phyloP scores from a whole-genome alignment of 2,113 vertebrate genomes.

The Protobothrops mucrosquamatus region DNA sequence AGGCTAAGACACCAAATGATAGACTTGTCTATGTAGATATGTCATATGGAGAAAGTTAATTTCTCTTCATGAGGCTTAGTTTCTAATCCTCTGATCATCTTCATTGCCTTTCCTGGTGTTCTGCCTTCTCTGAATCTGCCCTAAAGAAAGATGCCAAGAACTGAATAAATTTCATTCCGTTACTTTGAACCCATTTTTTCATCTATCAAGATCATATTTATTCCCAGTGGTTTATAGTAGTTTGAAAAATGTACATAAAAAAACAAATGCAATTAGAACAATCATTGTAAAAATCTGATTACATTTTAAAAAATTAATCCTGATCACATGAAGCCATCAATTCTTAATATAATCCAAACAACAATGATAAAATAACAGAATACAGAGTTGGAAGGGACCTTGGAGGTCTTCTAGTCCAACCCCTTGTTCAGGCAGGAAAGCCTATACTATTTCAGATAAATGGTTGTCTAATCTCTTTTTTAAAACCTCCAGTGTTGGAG shows the following conservation, averaged over 20 bases:
- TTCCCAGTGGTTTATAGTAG: background rate
- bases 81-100: background rate
- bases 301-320: background rate
- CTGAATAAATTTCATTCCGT: background rate
- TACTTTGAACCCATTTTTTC: background rate
- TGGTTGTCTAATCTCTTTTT: background rate
- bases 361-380: background rate
- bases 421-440: background rate
- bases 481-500: background rate
- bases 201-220: background rate
- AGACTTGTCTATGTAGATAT: background rate
- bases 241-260: background rate
- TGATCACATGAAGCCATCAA: background rate
- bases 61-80: background rate
- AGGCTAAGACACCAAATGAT: background rate
- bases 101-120: background rate
- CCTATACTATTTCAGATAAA: background rate
- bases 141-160: background rate
- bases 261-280: background rate
- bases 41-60: background rate
- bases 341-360: background rate
- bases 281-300: background rate
- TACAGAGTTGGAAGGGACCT: background rate
- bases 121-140: background rate
- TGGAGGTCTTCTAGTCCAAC: background rate